Evolutionary conservation across 2,888 invertebrate genomes (phyloP), one percentile per base, ranked within the genome.

Genomic region (Amaurobius ferox): DNA sequence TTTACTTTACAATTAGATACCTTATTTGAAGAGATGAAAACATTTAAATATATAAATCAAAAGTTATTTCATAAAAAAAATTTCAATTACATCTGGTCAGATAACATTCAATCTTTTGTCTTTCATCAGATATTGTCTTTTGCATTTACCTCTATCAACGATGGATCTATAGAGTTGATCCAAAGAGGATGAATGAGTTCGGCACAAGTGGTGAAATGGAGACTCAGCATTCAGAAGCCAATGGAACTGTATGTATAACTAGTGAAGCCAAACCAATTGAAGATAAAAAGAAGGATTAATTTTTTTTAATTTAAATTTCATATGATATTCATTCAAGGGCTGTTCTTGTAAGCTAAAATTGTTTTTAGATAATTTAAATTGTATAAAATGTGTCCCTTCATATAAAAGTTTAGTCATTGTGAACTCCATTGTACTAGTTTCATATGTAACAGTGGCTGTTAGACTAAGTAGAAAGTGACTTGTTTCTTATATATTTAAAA

Each of bases 141-240:
- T 96, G 99, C 92, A 96, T 99, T 91, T 99, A 98, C 93, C 93
- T 99, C 88, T 99, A 99, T 92, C 99, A 99, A 93, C 95, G 97
- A 88, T 99, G 97, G 96, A 98, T 98, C 89, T 99, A 99, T 93
- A 97, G 97, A 90, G 98, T 97, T 64, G 99, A 99, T 92, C 96
- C 95, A 85, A 95, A 95, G 88, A 94, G 99, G 88, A 94, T 97
- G 77, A 99, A 99, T 92, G 99, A 99, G 91, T 99, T 97, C 93
- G 99, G 99, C n/a, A 98, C 96, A 91, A 96, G 97, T 61, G 97
- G 95, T 55, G 98, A 98, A 91, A 97, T 96, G 95, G 94, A 95
- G 16, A 93, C 64, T n/a, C 76, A 79, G n/a, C 74, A 28, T 35
- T 86, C 76, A 16, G 86, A 76, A 39, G 79, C 79, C n/a, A 86